Percentiles rank a stretch among this genome's conserved stretches.
Evolutionary conservation across 2,888 invertebrate species (phyloP).

Genomic region (Epistrophe eligans): DNA sequence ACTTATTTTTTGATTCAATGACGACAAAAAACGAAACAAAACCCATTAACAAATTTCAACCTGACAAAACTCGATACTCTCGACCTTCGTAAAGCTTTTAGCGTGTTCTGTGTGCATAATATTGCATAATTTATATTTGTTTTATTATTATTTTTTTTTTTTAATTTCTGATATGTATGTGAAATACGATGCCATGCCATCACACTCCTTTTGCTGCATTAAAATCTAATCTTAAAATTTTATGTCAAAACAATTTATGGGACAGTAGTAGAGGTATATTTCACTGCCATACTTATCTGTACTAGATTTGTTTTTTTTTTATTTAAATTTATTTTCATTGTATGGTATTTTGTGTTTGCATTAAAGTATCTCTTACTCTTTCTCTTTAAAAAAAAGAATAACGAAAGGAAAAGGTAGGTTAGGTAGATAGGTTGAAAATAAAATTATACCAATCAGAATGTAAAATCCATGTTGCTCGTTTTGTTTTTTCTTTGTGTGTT

Average conservation of each 20-base stretch:
- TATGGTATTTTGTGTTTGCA: slow-evolving; percentile 24
- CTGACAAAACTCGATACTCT: slow-evolving; percentile 25
- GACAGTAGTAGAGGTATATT: slow-evolving; percentile 39
- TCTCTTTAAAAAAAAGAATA: not conserved
- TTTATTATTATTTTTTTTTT: not conserved
- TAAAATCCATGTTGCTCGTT: not conserved
- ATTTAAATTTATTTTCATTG: not conserved
- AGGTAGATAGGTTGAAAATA: not conserved
- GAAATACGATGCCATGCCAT: slow-evolving; percentile 14
- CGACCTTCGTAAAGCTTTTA: slow-evolving; percentile 45
- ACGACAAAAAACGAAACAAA: not conserved
- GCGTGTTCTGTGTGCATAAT: slow-evolving; percentile 36
- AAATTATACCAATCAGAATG: slow-evolving; percentile 4
- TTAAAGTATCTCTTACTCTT: slow-evolving; percentile 19
- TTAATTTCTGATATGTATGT: not conserved
- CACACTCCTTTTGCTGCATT: slow-evolving; percentile 46
- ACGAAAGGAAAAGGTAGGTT: not conserved
- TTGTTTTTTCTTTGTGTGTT: not conserved
- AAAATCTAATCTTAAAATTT: slow-evolving; percentile 51
- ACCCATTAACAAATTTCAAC: slow-evolving; percentile 24
- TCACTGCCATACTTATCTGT: slow-evolving; percentile 48
- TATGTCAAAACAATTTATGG: slow-evolving; percentile 43
- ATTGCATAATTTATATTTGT: slow-evolving; percentile 34
- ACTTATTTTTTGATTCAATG: not conserved
- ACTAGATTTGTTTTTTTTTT: slow-evolving; percentile 12